Evolutionary conservation across 2,888 invertebrate genomes (phyloP).

Genomic region (Philereme transversata): DNA sequence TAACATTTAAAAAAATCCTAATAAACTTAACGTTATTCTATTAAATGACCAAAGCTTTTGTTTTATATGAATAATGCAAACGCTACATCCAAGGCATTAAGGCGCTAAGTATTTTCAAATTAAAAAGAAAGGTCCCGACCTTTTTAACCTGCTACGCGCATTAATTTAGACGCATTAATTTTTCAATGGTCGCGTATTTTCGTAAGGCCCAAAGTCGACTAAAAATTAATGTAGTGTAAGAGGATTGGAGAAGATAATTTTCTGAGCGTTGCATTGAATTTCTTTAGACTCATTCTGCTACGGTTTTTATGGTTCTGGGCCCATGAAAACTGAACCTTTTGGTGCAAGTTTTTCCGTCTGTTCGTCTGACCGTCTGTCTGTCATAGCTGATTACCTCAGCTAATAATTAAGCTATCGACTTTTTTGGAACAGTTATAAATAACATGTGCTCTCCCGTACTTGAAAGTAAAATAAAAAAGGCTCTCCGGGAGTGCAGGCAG

Average conservation of each 20-base stretch:
- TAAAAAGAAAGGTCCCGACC: conserved; percentile 32
- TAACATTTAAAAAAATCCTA: too few relatives aligned
- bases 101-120: conserved; percentile 36
- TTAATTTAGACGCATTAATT: conserved; percentile 32
- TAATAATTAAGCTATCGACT: too few relatives aligned
- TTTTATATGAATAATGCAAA: conserved; percentile 17
- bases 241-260: conserved; percentile 8
- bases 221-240: conserved; percentile 49
- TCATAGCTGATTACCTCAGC: too few relatives aligned
- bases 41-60: conserved; percentile 10
- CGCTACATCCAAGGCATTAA: conserved; percentile 17
- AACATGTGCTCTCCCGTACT: too few relatives aligned
- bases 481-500: too few relatives aligned
- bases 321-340: too few relatives aligned
- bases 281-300: too few relatives aligned
- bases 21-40: background rate
- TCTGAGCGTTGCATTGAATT: conserved; percentile 2
- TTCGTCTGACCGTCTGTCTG: too few relatives aligned
- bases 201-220: conserved; percentile 31
- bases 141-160: conserved; percentile 27
- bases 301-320: too few relatives aligned
- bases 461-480: too few relatives aligned
- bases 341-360: too few relatives aligned
- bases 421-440: too few relatives aligned
- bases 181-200: conserved; percentile 37